Conservation (phyloP, 2,888 invertebrate genomes). For the Limnephilus auricula region DNA sequence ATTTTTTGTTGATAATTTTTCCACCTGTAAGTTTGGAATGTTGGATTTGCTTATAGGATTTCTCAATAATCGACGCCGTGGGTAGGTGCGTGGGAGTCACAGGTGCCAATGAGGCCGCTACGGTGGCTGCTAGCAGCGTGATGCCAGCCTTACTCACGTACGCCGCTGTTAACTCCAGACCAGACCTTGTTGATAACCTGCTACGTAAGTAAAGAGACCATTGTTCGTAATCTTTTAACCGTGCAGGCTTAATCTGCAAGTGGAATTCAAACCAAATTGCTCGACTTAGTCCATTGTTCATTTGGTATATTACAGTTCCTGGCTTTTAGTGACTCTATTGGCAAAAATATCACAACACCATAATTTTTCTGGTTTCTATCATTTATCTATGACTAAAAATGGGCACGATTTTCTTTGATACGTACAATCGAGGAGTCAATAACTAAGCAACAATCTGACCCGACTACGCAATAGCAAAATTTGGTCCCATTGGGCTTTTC, state of each 20-base stretch:
- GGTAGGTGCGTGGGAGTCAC: conserved; percentile 76
- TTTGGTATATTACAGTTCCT: background rate
- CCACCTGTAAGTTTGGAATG: background rate
- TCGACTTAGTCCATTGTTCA: background rate
- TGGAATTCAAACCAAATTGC: too few species aligned
- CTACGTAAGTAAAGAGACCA: conserved; percentile 69
- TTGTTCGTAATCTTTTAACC: background rate
- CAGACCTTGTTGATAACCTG: conserved; percentile 71
- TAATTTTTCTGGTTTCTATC: background rate
- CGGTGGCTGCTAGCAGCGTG: conserved; percentile 73
- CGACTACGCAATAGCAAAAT: background rate
- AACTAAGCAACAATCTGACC: background rate
- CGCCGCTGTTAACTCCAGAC: conserved; percentile 73
- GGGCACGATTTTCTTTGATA: too few species aligned
- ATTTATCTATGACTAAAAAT: background rate
- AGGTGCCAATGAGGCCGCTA: conserved; percentile 74
- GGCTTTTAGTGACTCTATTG: background rate
- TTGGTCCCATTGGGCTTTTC: background rate
- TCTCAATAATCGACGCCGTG: conserved; percentile 78
- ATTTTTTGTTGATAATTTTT: background rate
- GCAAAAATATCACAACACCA: background rate
- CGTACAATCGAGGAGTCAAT: background rate
- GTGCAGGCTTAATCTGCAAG: too few species aligned
- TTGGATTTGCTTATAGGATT: conserved; percentile 71
- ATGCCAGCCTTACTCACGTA: conserved; percentile 73